These are phyloP conservation scores for Ibidorhyncha struthersii DNA, from an alignment of 2,113 vertebrate species.

Conservation along the genomic window DNA sequence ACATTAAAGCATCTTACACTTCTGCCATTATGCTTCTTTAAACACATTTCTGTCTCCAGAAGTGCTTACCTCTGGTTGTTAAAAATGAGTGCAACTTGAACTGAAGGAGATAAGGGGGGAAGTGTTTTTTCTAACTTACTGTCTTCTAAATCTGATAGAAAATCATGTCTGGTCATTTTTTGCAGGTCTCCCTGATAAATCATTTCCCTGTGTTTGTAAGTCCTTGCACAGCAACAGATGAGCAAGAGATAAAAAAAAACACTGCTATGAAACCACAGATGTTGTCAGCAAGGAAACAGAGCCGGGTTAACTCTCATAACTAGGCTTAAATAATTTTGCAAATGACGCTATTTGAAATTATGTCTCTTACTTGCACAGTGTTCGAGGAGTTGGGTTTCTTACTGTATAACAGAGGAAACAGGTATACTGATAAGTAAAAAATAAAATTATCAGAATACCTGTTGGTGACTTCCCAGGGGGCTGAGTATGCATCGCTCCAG, in stretches of 20 bases:
- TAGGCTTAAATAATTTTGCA: not conserved
- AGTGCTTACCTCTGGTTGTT: not conserved
- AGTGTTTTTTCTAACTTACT: not conserved
- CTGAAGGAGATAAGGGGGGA: not conserved
- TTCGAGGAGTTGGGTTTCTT: not conserved
- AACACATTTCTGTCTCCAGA: not conserved
- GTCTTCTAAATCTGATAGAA: not conserved
- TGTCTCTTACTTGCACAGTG: not conserved
- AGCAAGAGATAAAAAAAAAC: not conserved
- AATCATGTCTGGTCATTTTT: not conserved
- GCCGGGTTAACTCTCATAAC: not conserved
- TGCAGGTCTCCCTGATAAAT: not conserved
- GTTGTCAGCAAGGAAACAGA: constrained; percentile 1
- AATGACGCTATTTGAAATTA: not conserved
- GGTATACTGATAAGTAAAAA: not conserved
- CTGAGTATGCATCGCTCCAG: not conserved
- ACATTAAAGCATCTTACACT: not conserved
- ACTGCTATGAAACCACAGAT: not conserved
- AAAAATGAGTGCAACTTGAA: not conserved
- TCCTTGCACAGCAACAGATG: not conserved
- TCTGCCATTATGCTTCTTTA: not conserved
- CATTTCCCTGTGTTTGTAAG: not conserved
- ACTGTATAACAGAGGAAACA: not conserved
- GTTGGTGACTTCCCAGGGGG: not conserved
- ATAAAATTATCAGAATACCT: not conserved